Evolutionary conservation across 2,888 invertebrate species (phyloP), one percentile per base, ranked within the genome.

Genomic region (Orthosia cruda): DNA sequence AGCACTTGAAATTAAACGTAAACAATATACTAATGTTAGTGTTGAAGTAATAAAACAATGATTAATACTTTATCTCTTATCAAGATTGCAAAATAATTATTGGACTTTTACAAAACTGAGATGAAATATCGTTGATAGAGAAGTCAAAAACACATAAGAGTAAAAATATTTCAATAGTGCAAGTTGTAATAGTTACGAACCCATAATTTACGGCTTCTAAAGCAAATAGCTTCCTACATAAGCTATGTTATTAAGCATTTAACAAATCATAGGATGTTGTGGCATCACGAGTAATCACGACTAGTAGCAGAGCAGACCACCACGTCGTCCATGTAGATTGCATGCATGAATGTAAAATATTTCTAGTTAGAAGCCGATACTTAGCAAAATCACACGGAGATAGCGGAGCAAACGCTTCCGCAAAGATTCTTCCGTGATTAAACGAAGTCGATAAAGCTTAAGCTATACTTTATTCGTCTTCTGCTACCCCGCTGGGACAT

Each of bases 241-340:
- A 71, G n/a, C 23, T 50, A 23, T 67, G 26, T n/a, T 67, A 79
- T 79, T 80, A 71, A 55, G 59, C 71, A 26, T 59, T 64, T 72
- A 65, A 26, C 32, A 49, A 69, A 72, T 71, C 55, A 59, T 62
- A 49, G 20, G 55, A 65, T 54, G 52, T 47, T 82, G 65, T 32
- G 32, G 26, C 32, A 49, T 78, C 55, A 58, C 57, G 18, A 32
- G 50, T 52, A 20, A 49, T 78, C 55, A 58, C 57, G 18, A 32
- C 54, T 52, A 20, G 13, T 15, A 63, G 13, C 40, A 18, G 40
- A 13, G 11, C 40, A 47, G n/a, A 52, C 18, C 16, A 61, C 16
- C 20, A 65, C 20, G 26, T 54, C 40, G 20, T 54, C 55, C 0
- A 65, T 54, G 23, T 49, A 23, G 62, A n/a, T 67, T 26, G 16